Conservation (phyloP, 2,797 vertebrate genomes). For the Acipenser oxyrinchus region DNA sequence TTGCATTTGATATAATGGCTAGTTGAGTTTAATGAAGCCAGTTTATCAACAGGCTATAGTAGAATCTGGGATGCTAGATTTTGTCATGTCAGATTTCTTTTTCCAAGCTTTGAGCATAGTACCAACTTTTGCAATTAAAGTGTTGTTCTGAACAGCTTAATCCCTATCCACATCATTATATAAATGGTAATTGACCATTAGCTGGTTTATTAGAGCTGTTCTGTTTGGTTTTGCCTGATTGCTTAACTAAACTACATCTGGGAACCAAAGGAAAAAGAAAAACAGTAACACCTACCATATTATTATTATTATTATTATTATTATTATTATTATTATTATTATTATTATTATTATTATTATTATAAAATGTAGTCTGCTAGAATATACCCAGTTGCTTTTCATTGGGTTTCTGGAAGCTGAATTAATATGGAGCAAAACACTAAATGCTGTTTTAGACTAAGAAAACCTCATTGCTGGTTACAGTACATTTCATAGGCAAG, state of each 20-base stretch:
- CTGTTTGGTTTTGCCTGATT: conserved; percentile 49
- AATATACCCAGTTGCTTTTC: conserved; percentile 17
- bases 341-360: no score
- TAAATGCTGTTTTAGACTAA: conserved; percentile 13
- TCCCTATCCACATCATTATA: conserved; percentile 58
- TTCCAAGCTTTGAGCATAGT: no score
- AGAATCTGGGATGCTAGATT: no score
- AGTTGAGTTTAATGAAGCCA: no score
- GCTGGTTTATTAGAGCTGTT: conserved; percentile 61
- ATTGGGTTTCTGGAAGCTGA: conserved; percentile 1
- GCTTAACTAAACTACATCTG: conserved; percentile 47
- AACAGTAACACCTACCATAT: background rate
- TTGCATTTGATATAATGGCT: no score
- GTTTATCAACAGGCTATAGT: no score
- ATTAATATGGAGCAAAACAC: conserved; percentile 14
- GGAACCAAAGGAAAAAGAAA: conserved; percentile 25
- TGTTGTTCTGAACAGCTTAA: conserved; percentile 59
- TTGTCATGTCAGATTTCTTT: no score
- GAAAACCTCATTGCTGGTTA: conserved; percentile 17
- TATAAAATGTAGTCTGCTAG: conserved; percentile 12
- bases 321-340: background rate
- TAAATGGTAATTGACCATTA: conserved; percentile 68
- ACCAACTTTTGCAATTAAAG: conserved; percentile 30
- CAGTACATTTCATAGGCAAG: conserved; percentile 16
- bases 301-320: background rate